Percentiles rank a stretch among this genome's conserved stretches.
Evolutionary conservation across 2,113 vertebrate species (phyloP).

Genomic region (Brachirus orientalis): DNA sequence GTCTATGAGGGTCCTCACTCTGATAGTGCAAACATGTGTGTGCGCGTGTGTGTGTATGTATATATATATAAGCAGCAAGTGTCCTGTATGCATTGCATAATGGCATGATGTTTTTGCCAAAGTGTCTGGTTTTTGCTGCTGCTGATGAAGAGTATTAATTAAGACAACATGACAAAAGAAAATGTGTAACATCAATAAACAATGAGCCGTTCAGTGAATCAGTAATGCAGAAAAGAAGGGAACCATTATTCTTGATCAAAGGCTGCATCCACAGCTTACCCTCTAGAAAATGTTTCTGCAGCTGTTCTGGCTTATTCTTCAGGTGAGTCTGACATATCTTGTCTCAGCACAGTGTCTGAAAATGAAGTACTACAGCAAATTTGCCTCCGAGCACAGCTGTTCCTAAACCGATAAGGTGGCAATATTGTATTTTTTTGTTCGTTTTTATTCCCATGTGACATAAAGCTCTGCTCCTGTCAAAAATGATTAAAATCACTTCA

Average conservation of each 20-base stretch:
- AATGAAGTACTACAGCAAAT: too few species aligned
- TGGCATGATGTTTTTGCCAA: neutral
- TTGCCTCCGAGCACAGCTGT: too few species aligned
- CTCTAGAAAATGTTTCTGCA: conserved; percentile 4
- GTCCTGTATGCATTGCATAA: neutral
- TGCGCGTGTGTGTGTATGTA: too few species aligned
- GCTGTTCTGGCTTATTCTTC: neutral
- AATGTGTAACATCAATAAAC: conserved; percentile 1
- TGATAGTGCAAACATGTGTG: too few species aligned
- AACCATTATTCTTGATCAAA: conserved; percentile 12
- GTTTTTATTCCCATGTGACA: too few species aligned
- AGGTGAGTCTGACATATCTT: neutral
- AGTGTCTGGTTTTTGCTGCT: too few species aligned
- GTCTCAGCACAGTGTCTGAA: neutral
- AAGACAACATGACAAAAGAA: conserved; percentile 16
- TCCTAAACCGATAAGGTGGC: too few species aligned
- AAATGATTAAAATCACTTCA: too few species aligned
- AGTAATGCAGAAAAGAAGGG: neutral
- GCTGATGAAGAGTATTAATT: conserved; percentile 28
- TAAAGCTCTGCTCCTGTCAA: too few species aligned
- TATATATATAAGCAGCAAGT: too few species aligned
- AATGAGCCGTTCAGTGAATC: neutral
- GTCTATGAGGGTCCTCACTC: too few species aligned
- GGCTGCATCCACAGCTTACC: neutral
- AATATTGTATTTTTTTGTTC: too few species aligned